Evolutionary conservation across 2,797 vertebrate genomes (phyloP), one percentile per base, ranked within the genome.

Genomic region (Acrossocheilus wenchowensis): DNA sequence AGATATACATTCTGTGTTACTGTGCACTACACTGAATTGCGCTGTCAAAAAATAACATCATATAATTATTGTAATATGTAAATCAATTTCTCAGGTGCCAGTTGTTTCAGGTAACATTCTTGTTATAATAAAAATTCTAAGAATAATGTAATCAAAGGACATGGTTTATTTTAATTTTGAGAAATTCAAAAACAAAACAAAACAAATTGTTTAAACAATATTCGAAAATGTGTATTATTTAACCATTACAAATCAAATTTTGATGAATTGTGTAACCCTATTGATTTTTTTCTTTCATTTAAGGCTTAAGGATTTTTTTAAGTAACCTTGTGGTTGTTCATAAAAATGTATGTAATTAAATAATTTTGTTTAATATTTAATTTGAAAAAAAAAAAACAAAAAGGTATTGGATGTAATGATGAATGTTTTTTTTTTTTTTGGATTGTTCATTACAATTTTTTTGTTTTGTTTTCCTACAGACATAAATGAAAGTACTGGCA

Each of bases 401-500:
- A 73, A 17, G 12, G 39, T 5, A 52, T 52, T 52, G 50, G 50
- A 17, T 1, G 6, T 52, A 17, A 52, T 52, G 15, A 52, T 6
- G 15, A 5, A 5, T 17, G 14, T 50, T 50, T 50, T 15, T 43
- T 43, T 43, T 41, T 73, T 4, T 3, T 73, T 48, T 48, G 3
- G 39, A 48, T 87, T 90, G 23, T 86, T 80, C 30, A n/a, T 87
- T 21, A 11, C 6, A 23, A 34, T 50, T 12, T 23, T 0, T 39
- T 39, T 39, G 0, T 36, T 39, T 39, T 41, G 7, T 71, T 78
- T 81, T 75, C 41, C 30, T 72, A 87, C 91, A 99, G 98, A 97
- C 89, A 92, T 93, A 89, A 90, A 95, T 48, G 97, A 97, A 89
- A 93, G 94, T 94, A 94, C 93, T 89, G 95, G 94, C 91, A 96